These are phyloP conservation scores for Melanchra persicariae DNA, from an alignment of 2,888 invertebrate genomes.

Conservation along the genomic window DNA sequence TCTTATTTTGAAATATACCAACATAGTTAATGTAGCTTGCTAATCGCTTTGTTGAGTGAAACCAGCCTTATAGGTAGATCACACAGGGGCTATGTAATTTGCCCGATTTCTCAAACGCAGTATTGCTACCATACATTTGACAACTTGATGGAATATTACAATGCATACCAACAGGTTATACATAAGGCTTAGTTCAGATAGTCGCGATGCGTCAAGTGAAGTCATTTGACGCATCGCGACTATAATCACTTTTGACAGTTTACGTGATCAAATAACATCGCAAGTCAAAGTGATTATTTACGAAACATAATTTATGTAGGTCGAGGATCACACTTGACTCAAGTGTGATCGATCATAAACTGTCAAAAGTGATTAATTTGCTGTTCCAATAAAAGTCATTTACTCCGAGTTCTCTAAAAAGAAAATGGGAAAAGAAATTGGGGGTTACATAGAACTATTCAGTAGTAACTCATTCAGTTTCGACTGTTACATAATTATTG, in stretches of 20 bases:
- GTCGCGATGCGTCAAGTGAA: not conserved
- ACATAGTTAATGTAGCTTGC: not conserved
- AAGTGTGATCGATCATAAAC: not conserved
- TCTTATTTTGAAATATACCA: not conserved
- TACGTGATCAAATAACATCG: too few species aligned
- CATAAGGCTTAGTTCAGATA: constrained; percentile 24
- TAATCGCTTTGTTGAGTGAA: not conserved
- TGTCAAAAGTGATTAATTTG: not conserved
- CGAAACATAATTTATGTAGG: too few species aligned
- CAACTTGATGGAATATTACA: constrained; percentile 54
- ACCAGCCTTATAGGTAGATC: not conserved
- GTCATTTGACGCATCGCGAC: too few species aligned
- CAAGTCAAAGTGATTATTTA: too few species aligned
- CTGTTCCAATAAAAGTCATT: not conserved
- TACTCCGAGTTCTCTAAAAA: too few species aligned
- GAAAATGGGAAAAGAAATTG: too few species aligned
- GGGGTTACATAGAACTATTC: too few species aligned
- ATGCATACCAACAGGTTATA: constrained; percentile 39
- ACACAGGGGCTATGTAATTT: not conserved
- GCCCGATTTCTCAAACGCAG: constrained; percentile 41
- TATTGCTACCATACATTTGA: constrained; percentile 24
- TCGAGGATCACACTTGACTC: too few species aligned
- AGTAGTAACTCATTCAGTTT: too few species aligned
- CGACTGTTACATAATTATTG: too few species aligned
- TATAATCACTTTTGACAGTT: too few species aligned